Conservation (phyloP, 2,113 vertebrate species). For the Acanthisitta chloris region DNA sequence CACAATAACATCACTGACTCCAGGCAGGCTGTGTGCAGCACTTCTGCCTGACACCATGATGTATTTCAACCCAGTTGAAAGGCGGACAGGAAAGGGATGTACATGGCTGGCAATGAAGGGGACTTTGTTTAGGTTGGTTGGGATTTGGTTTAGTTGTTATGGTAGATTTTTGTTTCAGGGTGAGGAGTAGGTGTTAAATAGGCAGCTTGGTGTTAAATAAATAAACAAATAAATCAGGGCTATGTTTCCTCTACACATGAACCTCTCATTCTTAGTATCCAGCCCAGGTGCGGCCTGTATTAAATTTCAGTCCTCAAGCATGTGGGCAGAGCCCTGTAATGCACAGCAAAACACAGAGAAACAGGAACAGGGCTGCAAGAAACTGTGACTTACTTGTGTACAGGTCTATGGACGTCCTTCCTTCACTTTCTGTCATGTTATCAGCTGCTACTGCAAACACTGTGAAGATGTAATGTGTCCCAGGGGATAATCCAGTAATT, state of each 20-base stretch:
- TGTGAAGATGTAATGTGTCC: background rate
- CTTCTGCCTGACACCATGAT: background rate
- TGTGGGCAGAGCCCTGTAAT: background rate
- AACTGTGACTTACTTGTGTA: background rate
- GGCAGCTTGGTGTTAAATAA: background rate
- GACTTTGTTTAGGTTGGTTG: background rate
- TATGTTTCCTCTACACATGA: too few relatives aligned
- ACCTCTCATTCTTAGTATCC: background rate
- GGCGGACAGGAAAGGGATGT: background rate
- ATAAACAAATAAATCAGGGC: background rate
- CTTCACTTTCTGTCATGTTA: background rate
- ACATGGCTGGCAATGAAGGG: background rate
- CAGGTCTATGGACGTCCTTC: accelerated
- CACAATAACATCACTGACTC: background rate
- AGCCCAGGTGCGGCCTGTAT: background rate
- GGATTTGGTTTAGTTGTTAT: background rate
- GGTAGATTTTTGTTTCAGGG: background rate
- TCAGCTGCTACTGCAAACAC: background rate
- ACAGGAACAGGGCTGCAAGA: accelerated
- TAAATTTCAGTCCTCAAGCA: background rate
- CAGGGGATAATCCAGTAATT: background rate
- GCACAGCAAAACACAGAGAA: background rate
- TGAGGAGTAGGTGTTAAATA: too few relatives aligned
- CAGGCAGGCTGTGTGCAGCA: background rate
- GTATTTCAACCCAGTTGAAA: background rate